phyloP scores from a whole-genome alignment of 2,113 vertebrate species.

The Ictidomys tridecemlineatus region DNA sequence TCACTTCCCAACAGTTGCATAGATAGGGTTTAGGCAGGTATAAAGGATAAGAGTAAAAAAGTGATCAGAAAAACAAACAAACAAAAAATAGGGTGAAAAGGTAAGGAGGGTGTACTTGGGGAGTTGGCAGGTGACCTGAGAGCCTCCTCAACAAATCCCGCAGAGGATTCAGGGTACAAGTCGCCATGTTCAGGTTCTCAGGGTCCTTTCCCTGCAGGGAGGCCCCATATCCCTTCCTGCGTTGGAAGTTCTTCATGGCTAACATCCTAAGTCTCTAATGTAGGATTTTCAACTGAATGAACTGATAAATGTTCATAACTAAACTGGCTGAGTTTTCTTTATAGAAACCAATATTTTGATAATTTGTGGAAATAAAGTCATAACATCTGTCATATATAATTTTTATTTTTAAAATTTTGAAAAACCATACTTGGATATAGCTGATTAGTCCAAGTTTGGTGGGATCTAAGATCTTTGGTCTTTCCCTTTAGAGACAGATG shows the following conservation, averaged over 20 bases:
- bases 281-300: slow-evolving; percentile 1
- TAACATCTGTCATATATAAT: background rate
- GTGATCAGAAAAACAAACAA: background rate
- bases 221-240: background rate
- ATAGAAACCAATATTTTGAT: background rate
- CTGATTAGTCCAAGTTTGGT: background rate
- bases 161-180: background rate
- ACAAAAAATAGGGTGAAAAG: background rate
- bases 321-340: background rate
- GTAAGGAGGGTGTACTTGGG: background rate
- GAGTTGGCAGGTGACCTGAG: background rate
- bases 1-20: rapidly evolving
- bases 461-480: background rate
- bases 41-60: background rate
- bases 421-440: background rate
- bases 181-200: background rate
- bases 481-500: background rate
- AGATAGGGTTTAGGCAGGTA: background rate
- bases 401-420: background rate
- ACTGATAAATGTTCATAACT: background rate
- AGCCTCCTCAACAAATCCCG: background rate
- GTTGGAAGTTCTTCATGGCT: background rate
- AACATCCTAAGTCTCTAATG: background rate
- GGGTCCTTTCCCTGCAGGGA: background rate
- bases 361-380: background rate